A percentile compares a stretch with the other conserved stretches of the same genome.
Evolutionary conservation across 2,797 vertebrate genomes (phyloP).

Genomic region (Capromys pilorides): DNA sequence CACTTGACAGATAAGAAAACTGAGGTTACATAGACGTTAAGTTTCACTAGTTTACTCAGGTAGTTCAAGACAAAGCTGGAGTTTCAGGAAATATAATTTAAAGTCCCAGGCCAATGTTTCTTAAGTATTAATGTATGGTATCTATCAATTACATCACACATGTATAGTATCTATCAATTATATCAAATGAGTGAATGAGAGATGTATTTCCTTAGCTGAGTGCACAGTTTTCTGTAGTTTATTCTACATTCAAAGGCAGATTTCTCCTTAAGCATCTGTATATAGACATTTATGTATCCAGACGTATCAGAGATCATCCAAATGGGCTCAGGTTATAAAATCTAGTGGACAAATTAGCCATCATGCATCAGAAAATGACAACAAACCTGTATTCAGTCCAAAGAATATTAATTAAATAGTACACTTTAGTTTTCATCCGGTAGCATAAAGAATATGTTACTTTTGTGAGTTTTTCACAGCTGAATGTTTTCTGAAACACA

Average conservation of each 20-base stretch:
- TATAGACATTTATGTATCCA: background rate
- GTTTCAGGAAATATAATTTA: background rate
- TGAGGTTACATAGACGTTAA: background rate
- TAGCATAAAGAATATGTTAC: slow-evolving; percentile 37
- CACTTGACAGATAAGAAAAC: background rate
- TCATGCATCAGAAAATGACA: background rate
- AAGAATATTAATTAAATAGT: slow-evolving; percentile 35
- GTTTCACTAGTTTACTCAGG: background rate
- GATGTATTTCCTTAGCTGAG: background rate
- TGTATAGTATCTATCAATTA: background rate
- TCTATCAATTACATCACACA: background rate
- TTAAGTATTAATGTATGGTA: background rate
- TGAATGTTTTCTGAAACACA: slow-evolving; percentile 53
- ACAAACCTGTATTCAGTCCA: slow-evolving; percentile 7
- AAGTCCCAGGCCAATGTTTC: background rate
- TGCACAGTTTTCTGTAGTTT: background rate
- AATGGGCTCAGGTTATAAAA: background rate
- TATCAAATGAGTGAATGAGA: background rate
- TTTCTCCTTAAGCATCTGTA: background rate
- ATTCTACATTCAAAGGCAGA: background rate
- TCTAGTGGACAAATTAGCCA: background rate
- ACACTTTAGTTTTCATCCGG: slow-evolving; percentile 37
- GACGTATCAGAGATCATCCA: background rate
- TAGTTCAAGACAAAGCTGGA: background rate
- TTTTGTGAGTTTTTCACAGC: slow-evolving; percentile 50